These are phyloP conservation scores for Tholera decimalis DNA, from an alignment of 2,888 invertebrate species.

Conservation along the genomic window DNA sequence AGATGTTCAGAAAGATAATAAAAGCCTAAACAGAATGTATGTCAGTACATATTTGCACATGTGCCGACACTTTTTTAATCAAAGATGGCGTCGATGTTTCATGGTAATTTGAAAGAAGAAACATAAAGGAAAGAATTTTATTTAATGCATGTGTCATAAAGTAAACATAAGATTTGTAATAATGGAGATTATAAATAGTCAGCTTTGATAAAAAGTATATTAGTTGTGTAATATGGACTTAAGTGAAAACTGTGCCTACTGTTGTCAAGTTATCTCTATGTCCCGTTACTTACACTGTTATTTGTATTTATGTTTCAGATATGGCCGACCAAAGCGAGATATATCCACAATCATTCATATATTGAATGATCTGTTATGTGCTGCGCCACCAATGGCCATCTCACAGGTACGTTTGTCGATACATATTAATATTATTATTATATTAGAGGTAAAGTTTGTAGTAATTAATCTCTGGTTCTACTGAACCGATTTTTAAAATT, in stretches of 20 bases:
- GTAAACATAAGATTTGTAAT: conserved; percentile 41
- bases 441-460: no score
- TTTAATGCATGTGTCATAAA: conserved; percentile 37
- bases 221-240: conserved; percentile 29
- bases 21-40: conserved; percentile 40
- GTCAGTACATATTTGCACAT: conserved; percentile 54
- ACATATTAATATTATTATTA: no score
- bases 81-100: conserved; percentile 41
- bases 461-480: no score
- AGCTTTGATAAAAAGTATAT: conserved; percentile 29
- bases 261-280: conserved; percentile 43
- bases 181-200: conserved; percentile 31
- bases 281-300: conserved; percentile 41
- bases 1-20: conserved; percentile 33
- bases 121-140: conserved; percentile 23
- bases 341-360: conserved; percentile 99
- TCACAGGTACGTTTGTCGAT: conserved; percentile 88
- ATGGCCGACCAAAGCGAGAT: conserved; percentile 97
- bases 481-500: no score
- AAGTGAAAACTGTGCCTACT: conserved; percentile 39
- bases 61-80: conserved; percentile 52
- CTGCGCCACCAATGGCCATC: conserved; percentile 93
- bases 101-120: conserved; percentile 37
- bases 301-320: conserved; percentile 83
- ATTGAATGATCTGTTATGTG: conserved; percentile 97